Percentiles rank a stretch among this genome's conserved stretches.
Conservation (phyloP, 1,140 invertebrate species). For the Polypedilum pembai region DNA sequence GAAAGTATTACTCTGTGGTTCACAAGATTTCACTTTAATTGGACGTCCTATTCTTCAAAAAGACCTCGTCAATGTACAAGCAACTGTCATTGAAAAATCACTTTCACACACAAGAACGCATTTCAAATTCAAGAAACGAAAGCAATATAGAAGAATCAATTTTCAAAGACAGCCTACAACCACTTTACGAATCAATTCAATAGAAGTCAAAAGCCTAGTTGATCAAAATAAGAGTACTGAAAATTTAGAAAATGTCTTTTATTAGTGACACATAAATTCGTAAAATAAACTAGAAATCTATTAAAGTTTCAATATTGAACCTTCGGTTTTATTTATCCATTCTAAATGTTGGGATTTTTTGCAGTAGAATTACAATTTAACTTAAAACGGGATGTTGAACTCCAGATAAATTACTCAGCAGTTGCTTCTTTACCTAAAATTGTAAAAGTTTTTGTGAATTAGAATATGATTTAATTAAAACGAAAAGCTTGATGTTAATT, state of each 20-base stretch:
- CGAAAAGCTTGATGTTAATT: not conserved
- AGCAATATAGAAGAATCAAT: slow-evolving; percentile 67
- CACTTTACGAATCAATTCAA: slow-evolving; percentile 65
- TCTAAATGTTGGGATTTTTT: not conserved
- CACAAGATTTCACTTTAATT: slow-evolving; percentile 77
- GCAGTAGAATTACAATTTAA: not conserved
- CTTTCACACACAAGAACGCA: slow-evolving; percentile 72
- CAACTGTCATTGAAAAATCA: slow-evolving; percentile 84
- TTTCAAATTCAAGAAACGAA: slow-evolving; percentile 65
- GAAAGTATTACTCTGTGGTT: slow-evolving; percentile 78
- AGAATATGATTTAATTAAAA: not conserved
- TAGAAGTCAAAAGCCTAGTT: slow-evolving; percentile 45
- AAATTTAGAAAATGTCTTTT: not conserved
- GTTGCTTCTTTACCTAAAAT: slow-evolving; percentile 5
- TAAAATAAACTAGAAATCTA: too few species aligned
- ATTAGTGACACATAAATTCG: not conserved
- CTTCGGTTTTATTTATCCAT: not conserved
- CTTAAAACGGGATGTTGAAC: not conserved
- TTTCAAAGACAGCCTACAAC: slow-evolving; percentile 63
- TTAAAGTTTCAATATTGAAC: too few species aligned
- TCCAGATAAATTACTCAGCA: not conserved
- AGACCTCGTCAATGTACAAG: slow-evolving; percentile 67
- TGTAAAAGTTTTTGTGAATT: not conserved
- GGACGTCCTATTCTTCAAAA: slow-evolving; percentile 72
- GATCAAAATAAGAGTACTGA: not conserved